A percentile compares a stretch with the other conserved stretches of the same genome.
phyloP scores from a whole-genome alignment of 1,140 invertebrate species.

The Pseudomyrmex cubaensis region DNA sequence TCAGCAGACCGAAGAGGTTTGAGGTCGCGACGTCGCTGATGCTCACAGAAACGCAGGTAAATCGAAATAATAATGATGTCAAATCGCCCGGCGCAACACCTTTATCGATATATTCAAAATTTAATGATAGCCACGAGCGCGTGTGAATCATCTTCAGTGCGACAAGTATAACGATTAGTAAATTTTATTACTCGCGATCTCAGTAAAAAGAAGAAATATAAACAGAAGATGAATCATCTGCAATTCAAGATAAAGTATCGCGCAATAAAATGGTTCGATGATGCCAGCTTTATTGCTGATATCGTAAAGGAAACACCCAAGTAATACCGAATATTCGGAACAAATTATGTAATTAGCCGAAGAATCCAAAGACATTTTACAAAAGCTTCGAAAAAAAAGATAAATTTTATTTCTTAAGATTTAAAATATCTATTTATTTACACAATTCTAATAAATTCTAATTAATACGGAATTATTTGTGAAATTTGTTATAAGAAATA shows the following conservation, averaged over 20 bases:
- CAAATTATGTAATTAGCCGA: no score
- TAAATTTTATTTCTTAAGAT: not conserved
- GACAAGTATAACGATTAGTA: slow-evolving; percentile 42
- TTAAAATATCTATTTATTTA: not conserved
- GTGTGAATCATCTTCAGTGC: slow-evolving; percentile 11
- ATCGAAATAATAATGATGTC: slow-evolving; percentile 53
- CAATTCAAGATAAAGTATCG: slow-evolving; percentile 15
- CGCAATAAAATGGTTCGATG: slow-evolving; percentile 13
- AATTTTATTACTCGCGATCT: slow-evolving; percentile 45
- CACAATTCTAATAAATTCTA: not conserved
- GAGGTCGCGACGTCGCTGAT: slow-evolving; percentile 99
- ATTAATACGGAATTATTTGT: slow-evolving; percentile 8
- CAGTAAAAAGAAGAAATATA: not conserved
- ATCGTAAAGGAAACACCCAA: not conserved
- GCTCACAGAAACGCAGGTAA: slow-evolving; percentile 99
- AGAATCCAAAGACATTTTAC: no score
- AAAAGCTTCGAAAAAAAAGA: no score
- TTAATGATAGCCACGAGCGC: not conserved
- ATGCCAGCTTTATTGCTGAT: not conserved
- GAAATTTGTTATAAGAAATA: not conserved
- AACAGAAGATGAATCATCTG: slow-evolving; percentile 16
- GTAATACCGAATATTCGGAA: no score
- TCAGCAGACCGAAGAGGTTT: slow-evolving; percentile 98
- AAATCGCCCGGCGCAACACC: slow-evolving; percentile 1
- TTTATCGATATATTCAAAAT: slow-evolving; percentile 22